Conservation (phyloP, 2,113 vertebrate genomes). For the Mastomys natalensis region DNA sequence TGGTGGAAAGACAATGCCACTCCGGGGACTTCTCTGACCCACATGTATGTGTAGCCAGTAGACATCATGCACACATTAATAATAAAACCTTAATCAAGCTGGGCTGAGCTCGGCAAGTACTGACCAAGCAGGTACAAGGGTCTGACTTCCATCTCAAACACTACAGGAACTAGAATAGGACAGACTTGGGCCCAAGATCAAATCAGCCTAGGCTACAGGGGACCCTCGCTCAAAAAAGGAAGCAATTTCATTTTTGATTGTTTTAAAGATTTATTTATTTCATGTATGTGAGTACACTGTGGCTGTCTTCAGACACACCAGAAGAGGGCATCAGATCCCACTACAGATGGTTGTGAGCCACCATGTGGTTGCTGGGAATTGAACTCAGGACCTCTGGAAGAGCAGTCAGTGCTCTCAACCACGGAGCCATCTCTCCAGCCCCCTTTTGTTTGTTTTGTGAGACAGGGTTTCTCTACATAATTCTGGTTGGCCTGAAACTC, state of each 20-base stretch:
- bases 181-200: background rate
- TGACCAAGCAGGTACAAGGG: accelerated
- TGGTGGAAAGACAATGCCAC: background rate
- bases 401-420: no score
- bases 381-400: no score
- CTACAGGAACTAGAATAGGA: background rate
- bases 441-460: background rate
- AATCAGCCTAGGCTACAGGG: background rate
- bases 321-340: no score
- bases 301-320: no score
- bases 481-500: background rate
- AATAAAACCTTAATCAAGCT: background rate
- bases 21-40: background rate
- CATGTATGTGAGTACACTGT: no score
- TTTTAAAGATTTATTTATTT: background rate
- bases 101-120: background rate
- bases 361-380: no score
- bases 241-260: background rate
- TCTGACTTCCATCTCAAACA: background rate
- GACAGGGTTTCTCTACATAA: no score
- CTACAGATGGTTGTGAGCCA: no score
- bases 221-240: background rate
- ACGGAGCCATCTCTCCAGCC: no score
- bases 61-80: background rate
- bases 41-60: accelerated